phyloP scores from a whole-genome alignment of 2,888 invertebrate species.

The Clistopyga incitator region DNA sequence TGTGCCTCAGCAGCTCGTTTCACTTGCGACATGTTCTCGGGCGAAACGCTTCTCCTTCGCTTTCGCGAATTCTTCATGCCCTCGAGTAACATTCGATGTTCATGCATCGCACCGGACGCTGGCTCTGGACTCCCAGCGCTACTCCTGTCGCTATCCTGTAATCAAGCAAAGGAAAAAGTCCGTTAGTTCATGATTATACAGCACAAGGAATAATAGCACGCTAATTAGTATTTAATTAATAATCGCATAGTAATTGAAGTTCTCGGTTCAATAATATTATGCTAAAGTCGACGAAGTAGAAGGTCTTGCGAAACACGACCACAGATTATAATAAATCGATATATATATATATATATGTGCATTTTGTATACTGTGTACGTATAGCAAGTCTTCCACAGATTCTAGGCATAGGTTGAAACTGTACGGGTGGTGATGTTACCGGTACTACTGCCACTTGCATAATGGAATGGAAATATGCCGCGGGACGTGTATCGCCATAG shows the following conservation, averaged over 20 bases:
- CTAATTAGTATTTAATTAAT: conserved; percentile 51
- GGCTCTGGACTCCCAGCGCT: conserved; percentile 83
- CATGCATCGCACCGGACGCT: conserved; percentile 79
- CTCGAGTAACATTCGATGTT: conserved; percentile 82
- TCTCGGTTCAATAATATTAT: conserved; percentile 25
- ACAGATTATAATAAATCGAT: conserved; percentile 82
- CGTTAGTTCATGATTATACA: conserved; percentile 26
- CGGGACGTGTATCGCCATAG: conserved; percentile 81
- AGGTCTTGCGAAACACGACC: conserved; percentile 47
- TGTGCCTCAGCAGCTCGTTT: conserved; percentile 85
- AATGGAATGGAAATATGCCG: conserved; percentile 83
- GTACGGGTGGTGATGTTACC: conserved; percentile 76
- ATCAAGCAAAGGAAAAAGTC: conserved; percentile 63
- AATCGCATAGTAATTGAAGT: conserved; percentile 47
- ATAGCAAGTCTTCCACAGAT: conserved; percentile 65
- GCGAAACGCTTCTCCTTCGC: conserved; percentile 80
- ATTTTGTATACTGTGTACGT: background rate
- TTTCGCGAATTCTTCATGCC: conserved; percentile 80
- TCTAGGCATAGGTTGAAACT: conserved; percentile 68
- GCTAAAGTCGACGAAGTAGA: conserved; percentile 38
- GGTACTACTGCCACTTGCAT: conserved; percentile 79
- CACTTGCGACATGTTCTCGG: conserved; percentile 84
- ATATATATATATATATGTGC: conserved; percentile 43
- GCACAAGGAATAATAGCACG: conserved; percentile 4
- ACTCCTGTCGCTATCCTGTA: conserved; percentile 83